Evolutionary conservation across 2,113 vertebrate species (phyloP).

Genomic region (Entomyzon cyanotis): DNA sequence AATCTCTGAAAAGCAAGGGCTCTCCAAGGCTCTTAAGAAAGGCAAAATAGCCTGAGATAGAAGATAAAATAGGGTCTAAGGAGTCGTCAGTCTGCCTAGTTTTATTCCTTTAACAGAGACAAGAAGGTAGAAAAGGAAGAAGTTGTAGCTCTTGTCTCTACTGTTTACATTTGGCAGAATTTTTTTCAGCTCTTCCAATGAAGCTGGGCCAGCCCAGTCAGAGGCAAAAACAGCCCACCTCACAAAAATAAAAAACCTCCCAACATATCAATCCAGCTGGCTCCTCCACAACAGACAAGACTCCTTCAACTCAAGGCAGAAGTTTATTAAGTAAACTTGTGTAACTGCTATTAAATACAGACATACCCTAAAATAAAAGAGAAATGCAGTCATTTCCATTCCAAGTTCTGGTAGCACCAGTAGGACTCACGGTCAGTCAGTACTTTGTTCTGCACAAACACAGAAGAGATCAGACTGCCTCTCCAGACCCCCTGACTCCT

Average conservation of each 20-base stretch:
- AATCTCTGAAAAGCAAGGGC: neutral
- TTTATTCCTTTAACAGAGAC: neutral
- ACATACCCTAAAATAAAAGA: neutral
- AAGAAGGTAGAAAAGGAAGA: neutral
- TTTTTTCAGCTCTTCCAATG: neutral
- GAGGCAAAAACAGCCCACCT: fast-evolving
- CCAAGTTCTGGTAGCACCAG: neutral
- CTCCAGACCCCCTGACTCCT: neutral
- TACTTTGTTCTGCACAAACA: neutral
- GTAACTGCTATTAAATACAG: neutral
- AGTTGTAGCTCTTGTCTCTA: neutral
- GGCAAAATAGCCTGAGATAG: neutral
- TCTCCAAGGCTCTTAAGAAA: neutral
- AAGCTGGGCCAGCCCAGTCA: neutral
- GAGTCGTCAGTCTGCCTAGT: neutral
- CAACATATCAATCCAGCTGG: neutral
- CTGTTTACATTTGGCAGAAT: neutral
- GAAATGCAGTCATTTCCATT: fast-evolving
- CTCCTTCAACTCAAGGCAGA: neutral
- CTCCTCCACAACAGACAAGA: neutral
- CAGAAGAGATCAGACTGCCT: neutral
- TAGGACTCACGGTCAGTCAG: neutral
- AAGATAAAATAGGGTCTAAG: neutral
- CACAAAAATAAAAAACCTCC: neutral
- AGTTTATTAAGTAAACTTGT: neutral